A percentile compares a stretch with the other conserved stretches of the same genome.
These are phyloP conservation scores for Drosophila niveifrons DNA, from an alignment of 2,888 invertebrate genomes.

Conservation along the genomic window DNA sequence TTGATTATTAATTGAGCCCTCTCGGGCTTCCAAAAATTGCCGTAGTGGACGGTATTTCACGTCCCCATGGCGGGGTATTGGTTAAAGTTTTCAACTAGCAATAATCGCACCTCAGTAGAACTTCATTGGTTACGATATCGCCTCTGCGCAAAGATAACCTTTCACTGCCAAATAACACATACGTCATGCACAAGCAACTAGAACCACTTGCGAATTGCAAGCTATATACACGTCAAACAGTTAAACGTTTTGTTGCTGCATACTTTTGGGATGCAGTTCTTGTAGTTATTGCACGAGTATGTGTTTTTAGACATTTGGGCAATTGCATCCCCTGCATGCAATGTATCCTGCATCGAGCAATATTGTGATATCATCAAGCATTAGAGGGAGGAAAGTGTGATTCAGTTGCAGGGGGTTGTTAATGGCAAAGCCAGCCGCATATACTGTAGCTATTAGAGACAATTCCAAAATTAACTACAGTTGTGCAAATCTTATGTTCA, in stretches of 20 bases:
- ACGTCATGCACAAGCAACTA: slow-evolving; percentile 35
- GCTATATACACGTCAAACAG: slow-evolving; percentile 15
- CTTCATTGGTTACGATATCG: slow-evolving; percentile 97
- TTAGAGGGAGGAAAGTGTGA: background rate
- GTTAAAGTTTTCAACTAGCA: slow-evolving; percentile 78
- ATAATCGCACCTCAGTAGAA: slow-evolving; percentile 89
- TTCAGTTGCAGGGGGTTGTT: slow-evolving; percentile 5
- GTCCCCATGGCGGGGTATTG: slow-evolving; percentile 91
- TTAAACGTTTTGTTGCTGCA: slow-evolving; percentile 39
- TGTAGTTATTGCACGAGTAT: slow-evolving; percentile 17
- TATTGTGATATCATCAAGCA: background rate
- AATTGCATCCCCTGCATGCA: slow-evolving; percentile 42
- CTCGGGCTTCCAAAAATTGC: slow-evolving; percentile 93
- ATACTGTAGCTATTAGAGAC: background rate
- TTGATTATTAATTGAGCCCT: slow-evolving; percentile 83
- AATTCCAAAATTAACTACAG: background rate
- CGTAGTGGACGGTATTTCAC: slow-evolving; percentile 94
- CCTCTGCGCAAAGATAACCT: slow-evolving; percentile 93
- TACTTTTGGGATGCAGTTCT: slow-evolving; percentile 53
- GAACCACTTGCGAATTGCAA: slow-evolving; percentile 73
- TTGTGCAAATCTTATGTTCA: background rate
- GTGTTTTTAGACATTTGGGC: slow-evolving; percentile 9
- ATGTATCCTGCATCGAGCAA: background rate
- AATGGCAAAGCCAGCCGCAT: background rate
- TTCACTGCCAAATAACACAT: accelerated